Conservation (phyloP, 2,888 invertebrate genomes). For the Conistra vaccinii region DNA sequence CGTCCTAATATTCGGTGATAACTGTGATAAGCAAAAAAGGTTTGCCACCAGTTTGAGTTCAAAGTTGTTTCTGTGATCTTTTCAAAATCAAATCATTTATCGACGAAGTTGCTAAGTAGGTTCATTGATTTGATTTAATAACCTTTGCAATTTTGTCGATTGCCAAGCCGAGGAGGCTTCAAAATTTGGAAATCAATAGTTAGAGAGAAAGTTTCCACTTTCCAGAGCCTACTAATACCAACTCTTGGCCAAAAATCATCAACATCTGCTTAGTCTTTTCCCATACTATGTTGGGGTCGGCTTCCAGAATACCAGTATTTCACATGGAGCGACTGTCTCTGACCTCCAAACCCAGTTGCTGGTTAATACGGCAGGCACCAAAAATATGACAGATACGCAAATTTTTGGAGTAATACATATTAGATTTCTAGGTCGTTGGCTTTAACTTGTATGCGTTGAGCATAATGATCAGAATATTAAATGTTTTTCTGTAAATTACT, state of each 20-base stretch:
- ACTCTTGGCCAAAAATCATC: not conserved
- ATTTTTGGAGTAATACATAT: not conserved
- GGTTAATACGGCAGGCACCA: not conserved
- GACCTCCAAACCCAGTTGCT: not conserved
- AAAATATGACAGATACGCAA: not conserved
- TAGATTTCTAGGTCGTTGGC: not conserved
- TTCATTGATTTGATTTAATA: not conserved
- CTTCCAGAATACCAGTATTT: not conserved
- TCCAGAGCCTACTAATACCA: too few species aligned
- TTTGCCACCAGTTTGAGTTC: not conserved
- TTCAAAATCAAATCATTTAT: too few species aligned
- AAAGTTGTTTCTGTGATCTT: too few species aligned
- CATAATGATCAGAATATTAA: not conserved
- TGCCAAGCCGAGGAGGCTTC: too few species aligned
- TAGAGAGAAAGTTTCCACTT: too few species aligned
- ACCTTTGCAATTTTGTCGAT: not conserved
- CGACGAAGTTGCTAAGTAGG: too few species aligned
- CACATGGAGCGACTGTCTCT: not conserved
- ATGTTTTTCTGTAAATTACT: constrained; percentile 15
- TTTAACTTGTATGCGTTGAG: constrained; percentile 16
- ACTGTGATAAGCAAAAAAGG: not conserved
- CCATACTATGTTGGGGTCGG: not conserved
- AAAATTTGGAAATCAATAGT: too few species aligned
- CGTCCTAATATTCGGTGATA: constrained; percentile 12
- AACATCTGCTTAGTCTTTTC: not conserved